Base-by-base conservation (phyloP, 2,113 vertebrate species). In the Sterna hirundo region DNA sequence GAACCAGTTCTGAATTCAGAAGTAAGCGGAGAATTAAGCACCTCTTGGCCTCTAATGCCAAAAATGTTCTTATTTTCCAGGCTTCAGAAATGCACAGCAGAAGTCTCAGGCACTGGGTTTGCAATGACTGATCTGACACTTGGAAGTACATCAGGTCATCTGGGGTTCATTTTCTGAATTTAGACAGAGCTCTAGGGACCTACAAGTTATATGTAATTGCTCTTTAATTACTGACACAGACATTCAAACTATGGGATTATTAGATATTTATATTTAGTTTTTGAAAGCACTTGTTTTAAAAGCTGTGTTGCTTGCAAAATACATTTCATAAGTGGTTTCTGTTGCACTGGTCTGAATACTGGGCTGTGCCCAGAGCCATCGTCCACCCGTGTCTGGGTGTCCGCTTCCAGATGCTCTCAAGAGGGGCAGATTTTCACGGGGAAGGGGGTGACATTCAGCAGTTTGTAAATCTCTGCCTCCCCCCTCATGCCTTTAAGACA, bases 211-310 rank as follows among this genome's bases (percentile, higher is more conserved):
- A 40, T 42, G 46, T 49, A 84, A 96, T 93, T 83, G 61, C 74
- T 84, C 74, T 94, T 95, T 91, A 96, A 86, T 95, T 96, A 91
- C 77, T 82, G 90, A 85, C 82, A 82, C 88, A 95, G 90, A 85
- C 90, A 46, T 74, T 64, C 8, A 13, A 94, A 90, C 90, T 46
- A 29, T 0, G 5, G 78, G 49, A 85, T 85, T 77, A n/a, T 61
- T 52, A 85, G 74, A 68, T 36, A 65, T 32, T 88, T 15, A 30
- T 71, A 76, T 78, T 82, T 65, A 85, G 36, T 72, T 90, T 96
- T 85, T 69, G 65, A 46, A 89, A 85, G 15, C n/a, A 72, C 46
- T 87, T 77, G 58, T 64, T 93, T 69, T 46, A 80, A 94, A 85
- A 90, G 70, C 57, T 15, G 16, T 1, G 1, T 72, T 91, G 69